Evolutionary conservation across 2,888 invertebrate species (phyloP).

Genomic region (Drosophila emarginata): DNA sequence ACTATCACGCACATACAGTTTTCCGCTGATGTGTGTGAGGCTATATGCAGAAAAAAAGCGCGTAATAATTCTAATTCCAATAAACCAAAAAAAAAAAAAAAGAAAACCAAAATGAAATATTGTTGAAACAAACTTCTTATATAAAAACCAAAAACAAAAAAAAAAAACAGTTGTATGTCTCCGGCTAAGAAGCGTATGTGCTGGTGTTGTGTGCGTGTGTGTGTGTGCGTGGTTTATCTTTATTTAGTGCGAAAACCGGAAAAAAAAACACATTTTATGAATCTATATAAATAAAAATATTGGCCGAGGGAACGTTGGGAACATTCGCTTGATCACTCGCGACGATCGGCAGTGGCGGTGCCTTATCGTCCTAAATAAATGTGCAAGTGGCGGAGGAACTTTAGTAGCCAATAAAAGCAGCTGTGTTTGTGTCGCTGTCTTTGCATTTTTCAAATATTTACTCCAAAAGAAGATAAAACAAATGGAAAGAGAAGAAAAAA

Average conservation of each 20-base stretch:
- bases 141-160: neutral
- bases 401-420: slow-evolving; percentile 21
- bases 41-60: neutral
- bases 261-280: slow-evolving; percentile 13
- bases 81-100: neutral
- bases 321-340: slow-evolving; percentile 5
- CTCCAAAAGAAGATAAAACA: slow-evolving; percentile 20
- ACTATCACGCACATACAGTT: neutral
- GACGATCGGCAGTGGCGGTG: slow-evolving; percentile 23
- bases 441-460: slow-evolving; percentile 69
- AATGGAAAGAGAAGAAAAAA: slow-evolving; percentile 3
- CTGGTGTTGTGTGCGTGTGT: slow-evolving; percentile 5
- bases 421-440: slow-evolving; percentile 28
- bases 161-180: neutral
- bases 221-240: slow-evolving; percentile 18
- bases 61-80: slow-evolving; percentile 7
- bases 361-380: slow-evolving; percentile 42
- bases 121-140: slow-evolving; percentile 7
- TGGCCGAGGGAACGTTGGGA: neutral
- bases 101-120: neutral
- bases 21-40: neutral
- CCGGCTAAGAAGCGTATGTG: neutral
- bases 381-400: slow-evolving; percentile 6
- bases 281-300: slow-evolving; percentile 41
- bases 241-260: slow-evolving; percentile 14